Evolutionary conservation across 2,797 vertebrate species (phyloP), one percentile per base, ranked within the genome.

Genomic region (Malacoctenus gilli): DNA sequence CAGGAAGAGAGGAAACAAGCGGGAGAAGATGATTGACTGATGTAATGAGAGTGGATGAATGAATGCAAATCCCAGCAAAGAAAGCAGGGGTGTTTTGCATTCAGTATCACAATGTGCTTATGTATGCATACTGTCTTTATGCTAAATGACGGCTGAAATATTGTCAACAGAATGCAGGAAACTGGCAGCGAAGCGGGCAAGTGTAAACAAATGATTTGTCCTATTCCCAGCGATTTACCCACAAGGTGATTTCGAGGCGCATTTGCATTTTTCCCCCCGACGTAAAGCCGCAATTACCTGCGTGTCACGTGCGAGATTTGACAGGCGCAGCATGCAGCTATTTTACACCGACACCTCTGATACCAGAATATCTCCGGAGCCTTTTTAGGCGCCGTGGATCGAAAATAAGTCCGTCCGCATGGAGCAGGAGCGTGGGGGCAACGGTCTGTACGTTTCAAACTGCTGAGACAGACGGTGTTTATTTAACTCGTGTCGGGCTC

Each of bases 61-160:
- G 42, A 44, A 63, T 64, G 53, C 48, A 63, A 72, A 82, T 66
- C 46, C 9, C 36, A 20, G 39, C 37, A 47, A 48, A 49, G 25
- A 35, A 70, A 44, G n/a, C n/a, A 8, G 11, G 31, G 54, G 36
- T 69, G 69, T 59, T 75, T 68, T 79, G 56, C 70, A 72, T 79
- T 48, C 43, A 61, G 42, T 54, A 51, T 57, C 66, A 72, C 57
- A 68, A 51, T 30, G 39, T 46, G 54, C 39, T 55, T 54, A 53
- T 76, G 67, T 65, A 72, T 74, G 55, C 55, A 59, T 60, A 34
- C 49, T 42, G 53, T 72, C 41, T 31, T 63, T 66, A 59, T 68
- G 48, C 36, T 34, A 44, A 60, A 63, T 63, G 69, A 78, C 67
- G 67, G 59, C 20, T 47, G 32, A 19, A 23, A 64, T 49, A 59